These are phyloP conservation scores for Orientallactaga bullata DNA, from an alignment of 2,113 vertebrate genomes.

Conservation along the genomic window DNA sequence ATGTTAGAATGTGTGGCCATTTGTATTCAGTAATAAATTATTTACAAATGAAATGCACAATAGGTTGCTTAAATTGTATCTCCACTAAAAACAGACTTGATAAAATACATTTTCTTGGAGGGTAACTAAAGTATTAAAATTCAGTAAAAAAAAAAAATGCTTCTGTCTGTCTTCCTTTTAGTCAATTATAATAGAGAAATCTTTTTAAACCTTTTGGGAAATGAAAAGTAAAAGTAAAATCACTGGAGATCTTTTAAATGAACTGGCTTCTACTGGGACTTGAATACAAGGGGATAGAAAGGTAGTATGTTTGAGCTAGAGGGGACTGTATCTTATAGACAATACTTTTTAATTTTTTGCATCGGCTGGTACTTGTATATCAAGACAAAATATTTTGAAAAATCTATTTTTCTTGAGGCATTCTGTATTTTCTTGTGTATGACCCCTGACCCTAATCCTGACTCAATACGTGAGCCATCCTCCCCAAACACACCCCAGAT, in stretches of 20 bases:
- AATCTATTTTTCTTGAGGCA: constrained; percentile 23
- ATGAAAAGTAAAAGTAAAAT: constrained; percentile 70
- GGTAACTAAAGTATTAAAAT: constrained; percentile 45
- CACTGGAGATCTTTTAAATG: constrained; percentile 59
- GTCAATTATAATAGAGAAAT: constrained; percentile 67
- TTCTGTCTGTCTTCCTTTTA: constrained; percentile 58
- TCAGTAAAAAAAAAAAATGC: constrained; percentile 38
- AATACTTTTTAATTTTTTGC: constrained; percentile 66
- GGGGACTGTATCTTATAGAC: constrained; percentile 55
- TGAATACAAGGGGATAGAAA: constrained; percentile 55
- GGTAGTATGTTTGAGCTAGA: constrained; percentile 46
- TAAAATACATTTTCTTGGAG: constrained; percentile 69
- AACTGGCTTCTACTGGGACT: constrained; percentile 47
- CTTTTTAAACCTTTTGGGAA: constrained; percentile 69
- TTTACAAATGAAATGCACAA: constrained; percentile 61
- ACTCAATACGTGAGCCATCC: background rate
- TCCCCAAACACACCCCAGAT: background rate
- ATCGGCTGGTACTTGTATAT: constrained; percentile 22
- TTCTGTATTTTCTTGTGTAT: background rate
- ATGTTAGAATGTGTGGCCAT: constrained; percentile 44
- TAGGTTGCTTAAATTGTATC: constrained; percentile 59
- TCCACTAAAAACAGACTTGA: constrained; percentile 62
- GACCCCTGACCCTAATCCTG: constrained; percentile 41
- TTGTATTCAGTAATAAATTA: constrained; percentile 75
- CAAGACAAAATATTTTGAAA: constrained; percentile 61